These are phyloP conservation scores for Caenorhabditis wallacei DNA, from an alignment of 2,888 invertebrate genomes.

Conservation along the genomic window DNA sequence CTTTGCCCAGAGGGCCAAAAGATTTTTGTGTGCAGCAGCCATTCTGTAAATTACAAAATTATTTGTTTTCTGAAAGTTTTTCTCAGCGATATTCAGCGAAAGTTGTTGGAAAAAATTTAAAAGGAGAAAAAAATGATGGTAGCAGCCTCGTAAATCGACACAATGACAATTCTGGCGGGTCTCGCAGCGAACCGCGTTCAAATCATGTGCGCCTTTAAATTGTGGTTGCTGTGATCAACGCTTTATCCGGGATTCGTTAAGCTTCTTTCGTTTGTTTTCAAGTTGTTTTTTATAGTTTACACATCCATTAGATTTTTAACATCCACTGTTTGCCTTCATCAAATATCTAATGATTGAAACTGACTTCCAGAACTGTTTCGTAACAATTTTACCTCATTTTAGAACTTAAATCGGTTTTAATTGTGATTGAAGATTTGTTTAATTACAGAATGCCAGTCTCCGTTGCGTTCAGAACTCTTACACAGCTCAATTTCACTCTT, in stretches of 20 bases:
- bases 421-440: not conserved
- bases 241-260: not conserved
- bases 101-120: too few relatives aligned
- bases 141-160: conserved; percentile 53
- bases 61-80: not conserved
- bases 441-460: conserved; percentile 46
- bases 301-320: too few relatives aligned
- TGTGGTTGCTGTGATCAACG: not conserved
- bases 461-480: conserved; percentile 81
- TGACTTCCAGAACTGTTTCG: too few relatives aligned
- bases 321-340: too few relatives aligned
- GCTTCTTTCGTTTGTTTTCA: not conserved
- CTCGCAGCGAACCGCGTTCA: conserved; percentile 50
- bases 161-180: conserved; percentile 51
- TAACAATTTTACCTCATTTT: too few relatives aligned
- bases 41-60: conserved; percentile 32
- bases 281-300: not conserved
- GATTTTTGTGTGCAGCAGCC: conserved; percentile 73
- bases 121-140: too few relatives aligned
- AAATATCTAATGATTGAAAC: too few relatives aligned
- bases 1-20: conserved; percentile 75
- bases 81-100: too few relatives aligned
- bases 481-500: conserved; percentile 76
- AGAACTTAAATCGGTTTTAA: not conserved
- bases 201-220: conserved; percentile 68